Conservation (phyloP, 2,888 invertebrate genomes). For the Drosophila subsilvestris region DNA sequence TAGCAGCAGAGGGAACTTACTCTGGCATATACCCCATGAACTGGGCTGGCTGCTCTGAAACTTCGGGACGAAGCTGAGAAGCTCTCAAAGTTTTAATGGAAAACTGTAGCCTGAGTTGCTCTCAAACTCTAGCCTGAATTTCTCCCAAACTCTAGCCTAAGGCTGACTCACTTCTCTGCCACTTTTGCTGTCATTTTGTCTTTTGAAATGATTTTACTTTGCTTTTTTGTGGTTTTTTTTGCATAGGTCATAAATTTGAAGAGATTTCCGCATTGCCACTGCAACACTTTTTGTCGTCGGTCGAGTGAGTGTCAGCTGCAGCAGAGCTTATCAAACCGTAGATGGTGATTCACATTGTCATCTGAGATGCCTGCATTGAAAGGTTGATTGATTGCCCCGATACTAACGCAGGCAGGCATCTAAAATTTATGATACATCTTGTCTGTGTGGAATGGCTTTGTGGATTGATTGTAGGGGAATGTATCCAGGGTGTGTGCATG, state of each 20-base stretch:
- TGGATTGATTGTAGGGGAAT: not conserved
- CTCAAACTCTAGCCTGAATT: not conserved
- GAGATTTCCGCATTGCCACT: conserved; percentile 41
- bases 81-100: not conserved
- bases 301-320: not conserved
- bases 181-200: not conserved
- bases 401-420: not conserved
- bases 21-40: conserved; percentile 61
- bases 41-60: too few relatives aligned
- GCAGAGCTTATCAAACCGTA: not conserved
- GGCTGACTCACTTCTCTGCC: conserved; percentile 18
- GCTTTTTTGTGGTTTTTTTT: conserved; percentile 9
- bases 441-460: too few relatives aligned
- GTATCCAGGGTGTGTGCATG: too few relatives aligned
- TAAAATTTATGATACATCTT: not conserved
- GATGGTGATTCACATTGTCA: conserved; percentile 22
- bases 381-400: conserved; percentile 15
- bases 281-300: conserved; percentile 9
- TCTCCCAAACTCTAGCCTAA: conserved; percentile 22
- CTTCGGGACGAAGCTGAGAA: too few relatives aligned
- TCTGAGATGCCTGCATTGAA: conserved; percentile 16
- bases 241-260: conserved; percentile 54
- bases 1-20: not conserved
- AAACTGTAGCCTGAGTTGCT: not conserved
- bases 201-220: conserved; percentile 3